Conservation (phyloP, 2,113 vertebrate species). For the Tauraco erythrolophus region DNA sequence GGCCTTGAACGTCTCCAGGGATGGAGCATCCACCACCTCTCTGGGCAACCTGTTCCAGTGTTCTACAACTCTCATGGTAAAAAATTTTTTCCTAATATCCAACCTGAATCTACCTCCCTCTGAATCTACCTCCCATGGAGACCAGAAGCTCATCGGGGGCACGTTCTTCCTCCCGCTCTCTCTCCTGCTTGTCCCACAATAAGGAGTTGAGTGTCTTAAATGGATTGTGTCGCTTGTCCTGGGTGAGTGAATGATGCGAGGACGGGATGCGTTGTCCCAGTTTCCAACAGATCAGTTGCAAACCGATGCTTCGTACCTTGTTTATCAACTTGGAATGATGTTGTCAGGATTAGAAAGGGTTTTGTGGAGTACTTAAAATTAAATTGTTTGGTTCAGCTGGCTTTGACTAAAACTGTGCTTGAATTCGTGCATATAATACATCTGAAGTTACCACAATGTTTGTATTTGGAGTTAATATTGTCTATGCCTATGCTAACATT, state of each 20-base stretch:
- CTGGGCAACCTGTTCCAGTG: too few species aligned
- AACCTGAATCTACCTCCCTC: too few species aligned
- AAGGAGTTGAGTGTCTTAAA: not conserved
- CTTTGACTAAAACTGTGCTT: constrained; percentile 1
- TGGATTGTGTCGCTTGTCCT: fast-evolving
- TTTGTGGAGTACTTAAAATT: not conserved
- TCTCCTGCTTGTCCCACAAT: not conserved
- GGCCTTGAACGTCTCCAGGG: too few species aligned
- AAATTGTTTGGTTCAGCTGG: constrained; percentile 3
- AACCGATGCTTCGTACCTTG: fast-evolving
- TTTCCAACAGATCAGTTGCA: not conserved
- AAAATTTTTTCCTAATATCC: too few species aligned
- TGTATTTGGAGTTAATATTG: not conserved
- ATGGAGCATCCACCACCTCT: too few species aligned
- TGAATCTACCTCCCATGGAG: too few species aligned
- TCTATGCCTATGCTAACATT: not conserved
- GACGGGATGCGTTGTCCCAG: not conserved
- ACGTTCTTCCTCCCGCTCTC: fast-evolving
- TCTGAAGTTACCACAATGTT: not conserved
- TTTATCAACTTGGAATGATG: not conserved
- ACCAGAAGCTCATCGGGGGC: not conserved
- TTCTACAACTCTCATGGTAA: too few species aligned
- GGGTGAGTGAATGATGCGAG: fast-evolving
- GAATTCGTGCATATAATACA: not conserved
- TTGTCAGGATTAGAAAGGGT: not conserved